A percentile compares a stretch with the other conserved stretches of the same genome.
Conservation (phyloP, 2,113 vertebrate genomes). For the Brachyistius frenatus region DNA sequence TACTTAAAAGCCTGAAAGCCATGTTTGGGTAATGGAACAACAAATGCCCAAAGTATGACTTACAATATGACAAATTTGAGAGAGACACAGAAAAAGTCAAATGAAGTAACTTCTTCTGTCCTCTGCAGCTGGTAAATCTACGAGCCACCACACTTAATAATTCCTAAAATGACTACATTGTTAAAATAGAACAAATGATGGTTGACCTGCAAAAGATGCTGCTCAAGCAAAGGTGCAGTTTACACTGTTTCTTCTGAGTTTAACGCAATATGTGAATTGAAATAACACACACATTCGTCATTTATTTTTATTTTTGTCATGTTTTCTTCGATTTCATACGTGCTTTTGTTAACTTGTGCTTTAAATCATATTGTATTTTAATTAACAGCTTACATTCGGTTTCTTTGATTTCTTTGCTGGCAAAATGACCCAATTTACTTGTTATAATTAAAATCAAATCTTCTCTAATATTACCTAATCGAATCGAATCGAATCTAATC, state of each 20-base stretch:
- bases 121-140: constrained; percentile 16
- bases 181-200: constrained; percentile 63
- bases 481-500: constrained; percentile 5
- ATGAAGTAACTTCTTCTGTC: constrained; percentile 13
- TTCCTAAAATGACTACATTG: constrained; percentile 53
- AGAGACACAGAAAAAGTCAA: neutral
- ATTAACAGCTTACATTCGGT: neutral
- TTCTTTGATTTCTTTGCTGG: neutral
- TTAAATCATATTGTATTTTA: too few species aligned
- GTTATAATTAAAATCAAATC: constrained; percentile 16
- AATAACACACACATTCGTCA: too few species aligned
- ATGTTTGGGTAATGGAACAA: neutral
- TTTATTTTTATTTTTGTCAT: too few species aligned
- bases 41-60: neutral
- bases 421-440: neutral
- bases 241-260: neutral
- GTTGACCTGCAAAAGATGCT: constrained; percentile 50
- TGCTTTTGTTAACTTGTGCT: too few species aligned
- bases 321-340: too few species aligned
- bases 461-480: constrained; percentile 2
- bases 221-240: constrained; percentile 10
- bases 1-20: neutral
- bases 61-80: neutral
- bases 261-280: neutral
- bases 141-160: constrained; percentile 41